Percentiles rank a stretch among this genome's conserved stretches.
phyloP scores from a whole-genome alignment of 2,888 invertebrate genomes.

The Corythucha ciliata region DNA sequence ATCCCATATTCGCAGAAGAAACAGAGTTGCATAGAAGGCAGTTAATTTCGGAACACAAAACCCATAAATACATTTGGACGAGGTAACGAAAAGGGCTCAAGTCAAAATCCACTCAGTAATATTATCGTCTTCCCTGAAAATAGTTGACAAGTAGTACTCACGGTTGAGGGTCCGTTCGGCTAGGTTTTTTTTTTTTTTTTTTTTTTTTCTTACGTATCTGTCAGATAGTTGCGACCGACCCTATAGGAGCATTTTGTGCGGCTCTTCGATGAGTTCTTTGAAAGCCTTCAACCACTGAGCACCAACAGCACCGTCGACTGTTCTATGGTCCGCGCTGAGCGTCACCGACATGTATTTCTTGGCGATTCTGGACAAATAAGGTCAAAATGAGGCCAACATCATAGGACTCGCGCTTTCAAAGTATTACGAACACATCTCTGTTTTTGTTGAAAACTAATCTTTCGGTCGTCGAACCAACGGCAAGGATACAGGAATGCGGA shows the following conservation, averaged over 20 bases:
- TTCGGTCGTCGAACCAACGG: slow-evolving; percentile 73
- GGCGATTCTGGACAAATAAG: slow-evolving; percentile 15
- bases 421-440: slow-evolving; percentile 19
- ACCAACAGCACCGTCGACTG: slow-evolving; percentile 96
- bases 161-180: too few relatives aligned
- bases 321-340: slow-evolving; percentile 92
- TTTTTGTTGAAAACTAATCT: slow-evolving; percentile 51
- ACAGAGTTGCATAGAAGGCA: too few relatives aligned
- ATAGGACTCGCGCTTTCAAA: neutral
- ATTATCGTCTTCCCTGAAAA: too few relatives aligned
- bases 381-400: neutral
- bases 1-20: too few relatives aligned
- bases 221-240: too few relatives aligned
- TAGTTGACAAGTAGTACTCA: too few relatives aligned
- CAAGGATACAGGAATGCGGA: slow-evolving; percentile 88
- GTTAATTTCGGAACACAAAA: too few relatives aligned
- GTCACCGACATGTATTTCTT: slow-evolving; percentile 72
- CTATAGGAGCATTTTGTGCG: slow-evolving; percentile 83
- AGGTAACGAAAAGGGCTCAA: too few relatives aligned
- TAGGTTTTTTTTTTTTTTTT: too few relatives aligned
- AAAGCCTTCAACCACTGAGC: slow-evolving; percentile 92
- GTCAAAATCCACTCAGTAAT: too few relatives aligned
- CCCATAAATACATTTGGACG: too few relatives aligned
- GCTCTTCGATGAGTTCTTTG: slow-evolving; percentile 80
- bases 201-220: too few relatives aligned